Evolutionary conservation across 2,888 invertebrate genomes (phyloP), one percentile per base, ranked within the genome.

Genomic region (Bembecia ichneumoniformis): DNA sequence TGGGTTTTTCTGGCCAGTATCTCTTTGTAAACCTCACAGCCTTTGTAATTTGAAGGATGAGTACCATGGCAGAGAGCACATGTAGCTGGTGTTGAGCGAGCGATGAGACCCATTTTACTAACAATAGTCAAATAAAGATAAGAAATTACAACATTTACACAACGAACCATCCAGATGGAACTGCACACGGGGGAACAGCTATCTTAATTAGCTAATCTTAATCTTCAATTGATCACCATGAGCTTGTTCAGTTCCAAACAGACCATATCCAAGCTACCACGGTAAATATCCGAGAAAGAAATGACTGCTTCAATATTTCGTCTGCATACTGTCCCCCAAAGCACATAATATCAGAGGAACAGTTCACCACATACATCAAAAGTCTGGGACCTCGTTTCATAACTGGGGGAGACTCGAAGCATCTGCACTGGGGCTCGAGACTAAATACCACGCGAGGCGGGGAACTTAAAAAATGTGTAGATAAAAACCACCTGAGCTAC

Each of bases 101-200:
- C n/a, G n/a, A n/a, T n/a, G n/a, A n/a, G n/a, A n/a, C n/a, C n/a
- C n/a, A n/a, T n/a, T n/a, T n/a, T n/a, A n/a, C n/a, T n/a, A n/a
- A n/a, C n/a, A n/a, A n/a, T n/a, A n/a, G n/a, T n/a, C n/a, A n/a
- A n/a, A n/a, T n/a, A n/a, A n/a, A n/a, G n/a, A n/a, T n/a, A n/a
- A n/a, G n/a, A n/a, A n/a, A n/a, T n/a, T 60, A 64, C 34, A n/a
- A n/a, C n/a, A n/a, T n/a, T n/a, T n/a, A n/a, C n/a, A n/a, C 45
- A 2, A 60, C 60, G 2, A 55, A 51, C n/a, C 61, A 64, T 20
- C 61, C 63, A 0, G 60, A 60, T n/a, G n/a, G n/a, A n/a, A n/a
- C n/a, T n/a, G n/a, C n/a, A n/a, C n/a, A n/a, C n/a, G n/a, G n/a
- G n/a, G 59, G 60, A 1, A 57, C 35, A 9, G 56, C 58, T 9